These are phyloP conservation scores for Passer domesticus DNA, from an alignment of 2,113 vertebrate species.

Conservation along the genomic window DNA sequence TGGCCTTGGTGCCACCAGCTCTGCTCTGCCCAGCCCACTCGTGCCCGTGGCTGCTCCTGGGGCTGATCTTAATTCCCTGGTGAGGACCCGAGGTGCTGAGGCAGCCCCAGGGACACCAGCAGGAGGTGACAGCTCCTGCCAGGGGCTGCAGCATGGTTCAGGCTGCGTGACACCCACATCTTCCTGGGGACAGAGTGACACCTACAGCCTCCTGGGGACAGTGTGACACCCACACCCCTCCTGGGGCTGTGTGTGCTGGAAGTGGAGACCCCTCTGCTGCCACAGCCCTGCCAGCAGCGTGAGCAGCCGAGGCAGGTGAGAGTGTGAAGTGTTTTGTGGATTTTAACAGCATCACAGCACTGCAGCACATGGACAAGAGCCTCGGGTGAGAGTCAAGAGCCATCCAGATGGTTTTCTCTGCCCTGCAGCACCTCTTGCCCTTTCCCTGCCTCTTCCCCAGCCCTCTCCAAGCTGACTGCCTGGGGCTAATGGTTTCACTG, in stretches of 20 bases:
- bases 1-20: accelerated
- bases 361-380: not conserved
- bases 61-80: accelerated
- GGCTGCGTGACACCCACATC: not conserved
- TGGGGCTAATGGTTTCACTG: not conserved
- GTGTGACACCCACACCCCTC: not conserved
- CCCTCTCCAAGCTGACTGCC: not conserved
- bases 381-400: not conserved
- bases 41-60: not conserved
- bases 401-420: not conserved
- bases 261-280: accelerated
- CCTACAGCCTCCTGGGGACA: not conserved
- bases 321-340: not conserved
- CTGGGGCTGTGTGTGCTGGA: accelerated
- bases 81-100: not conserved
- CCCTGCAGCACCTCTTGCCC: not conserved
- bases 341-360: not conserved
- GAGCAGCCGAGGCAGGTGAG: not conserved
- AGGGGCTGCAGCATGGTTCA: not conserved
- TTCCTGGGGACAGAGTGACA: not conserved
- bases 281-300: accelerated
- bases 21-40: accelerated
- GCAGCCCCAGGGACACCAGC: not conserved
- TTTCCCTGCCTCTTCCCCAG: not conserved
- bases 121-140: not conserved